Evolutionary conservation across 2,888 invertebrate genomes (phyloP).

Genomic region (Drosophila percnosoma): DNA sequence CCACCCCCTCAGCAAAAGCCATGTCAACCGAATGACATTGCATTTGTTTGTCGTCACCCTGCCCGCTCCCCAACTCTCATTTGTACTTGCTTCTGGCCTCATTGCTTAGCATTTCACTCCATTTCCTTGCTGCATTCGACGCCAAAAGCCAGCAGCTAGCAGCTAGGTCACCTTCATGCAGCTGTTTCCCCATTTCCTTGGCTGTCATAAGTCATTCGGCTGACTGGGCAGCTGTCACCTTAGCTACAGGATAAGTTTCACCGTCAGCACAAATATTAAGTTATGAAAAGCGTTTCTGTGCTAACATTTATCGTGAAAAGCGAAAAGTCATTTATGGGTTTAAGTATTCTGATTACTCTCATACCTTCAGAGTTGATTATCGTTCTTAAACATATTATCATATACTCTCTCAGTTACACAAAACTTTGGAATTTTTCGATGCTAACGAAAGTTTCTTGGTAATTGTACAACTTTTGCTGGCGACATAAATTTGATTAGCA

Average conservation of each 20-base stretch:
- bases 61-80: not conserved
- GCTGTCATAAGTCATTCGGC: conserved; percentile 66
- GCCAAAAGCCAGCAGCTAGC: conserved; percentile 17
- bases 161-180: conserved; percentile 44
- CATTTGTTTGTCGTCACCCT: conserved; percentile 41
- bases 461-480: not conserved
- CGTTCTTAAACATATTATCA: not conserved
- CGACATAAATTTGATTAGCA: not conserved
- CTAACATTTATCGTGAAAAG: conserved; percentile 2
- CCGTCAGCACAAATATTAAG: conserved; percentile 13
- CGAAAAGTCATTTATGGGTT: not conserved
- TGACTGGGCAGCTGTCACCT: conserved; percentile 59
- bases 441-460: not conserved
- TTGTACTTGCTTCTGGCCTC: not conserved
- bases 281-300: conserved; percentile 9
- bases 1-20: conserved; percentile 19
- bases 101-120: conserved; percentile 34
- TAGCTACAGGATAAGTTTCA: conserved; percentile 17
- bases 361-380: not conserved
- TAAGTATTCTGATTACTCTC: not conserved
- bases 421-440: not conserved
- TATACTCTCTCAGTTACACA: not conserved
- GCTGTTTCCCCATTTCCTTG: conserved; percentile 63
- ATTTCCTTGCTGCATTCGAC: conserved; percentile 34
- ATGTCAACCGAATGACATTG: conserved; percentile 53